Evolutionary conservation across 2,113 vertebrate species (phyloP), one percentile per base, ranked within the genome.

Genomic region (Brienomyrus longianalis): DNA sequence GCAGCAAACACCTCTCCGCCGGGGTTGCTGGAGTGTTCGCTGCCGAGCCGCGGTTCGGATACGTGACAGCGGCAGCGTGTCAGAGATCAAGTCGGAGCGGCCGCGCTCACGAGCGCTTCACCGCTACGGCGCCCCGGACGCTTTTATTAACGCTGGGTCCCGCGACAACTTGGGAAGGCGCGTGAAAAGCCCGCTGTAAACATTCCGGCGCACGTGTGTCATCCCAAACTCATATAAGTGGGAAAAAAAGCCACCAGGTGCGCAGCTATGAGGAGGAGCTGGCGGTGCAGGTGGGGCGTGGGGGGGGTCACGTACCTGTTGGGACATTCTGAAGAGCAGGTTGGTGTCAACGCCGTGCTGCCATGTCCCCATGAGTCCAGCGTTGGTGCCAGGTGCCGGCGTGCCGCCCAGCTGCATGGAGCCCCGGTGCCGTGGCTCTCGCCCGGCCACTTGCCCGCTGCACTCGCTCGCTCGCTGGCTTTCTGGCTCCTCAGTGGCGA

Each of bases 291-390:
- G 48, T 11, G 31, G 31, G 51, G 27, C 3, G 0, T n/a, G n/a
- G n/a, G 39, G 45, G 66, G 27, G 45, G 39, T 51, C 43, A 97
- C 97, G 66, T 97, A 99, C 98, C 98, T 99, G 98, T 97, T 99
- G 98, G 98, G 98, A 98, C 98, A 99, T 99, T 97, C 98, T 99
- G 98, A 99, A 99, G 93, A 99, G 97, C 95, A 99, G 98, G 97
- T 98, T 99, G 96, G 97, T 98, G 93, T 99, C 98, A 97, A 97
- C 96, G 97, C 97, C 97, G 96, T 95, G 95, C 94, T 98, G 98
- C 98, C 98, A 99, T 98, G 98, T 98, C 97, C 98, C 98, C 98
- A 99, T 98, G 98, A 98, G 99, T 97, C 97, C 98, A 93, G 97
- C 97, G 96, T 99, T 98, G 95, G 97, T 97, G 93, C 98, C 94